Conservation (phyloP, 2,888 invertebrate species). For the Dysmachus trigonus region DNA sequence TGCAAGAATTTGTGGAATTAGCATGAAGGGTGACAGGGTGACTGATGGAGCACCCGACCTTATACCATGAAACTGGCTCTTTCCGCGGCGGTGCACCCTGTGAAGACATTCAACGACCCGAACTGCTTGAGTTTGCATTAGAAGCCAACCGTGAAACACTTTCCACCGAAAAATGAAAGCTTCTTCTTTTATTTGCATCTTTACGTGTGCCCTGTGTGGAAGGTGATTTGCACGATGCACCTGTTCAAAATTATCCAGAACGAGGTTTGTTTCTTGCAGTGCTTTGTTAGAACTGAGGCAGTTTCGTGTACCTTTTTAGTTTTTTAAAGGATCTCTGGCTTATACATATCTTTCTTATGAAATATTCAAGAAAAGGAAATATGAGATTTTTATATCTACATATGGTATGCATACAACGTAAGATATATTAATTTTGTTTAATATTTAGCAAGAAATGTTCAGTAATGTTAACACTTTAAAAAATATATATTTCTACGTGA, state of each 20-base stretch:
- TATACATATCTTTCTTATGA: too few relatives aligned
- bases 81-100: background rate
- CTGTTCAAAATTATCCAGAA: background rate
- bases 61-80: background rate
- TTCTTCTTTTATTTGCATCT: background rate
- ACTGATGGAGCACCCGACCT: background rate
- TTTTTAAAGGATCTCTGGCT: too few relatives aligned
- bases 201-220: background rate
- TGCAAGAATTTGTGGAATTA: background rate
- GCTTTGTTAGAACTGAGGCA: too few relatives aligned
- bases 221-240: background rate
- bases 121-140: constrained; percentile 6
- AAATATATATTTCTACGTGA: too few relatives aligned
- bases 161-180: background rate
- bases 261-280: background rate
- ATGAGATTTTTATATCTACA: too few relatives aligned
- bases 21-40: background rate
- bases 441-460: too few relatives aligned
- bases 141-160: background rate
- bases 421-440: too few relatives aligned
- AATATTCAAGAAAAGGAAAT: too few relatives aligned
- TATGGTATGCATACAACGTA: too few relatives aligned
- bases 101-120: background rate
- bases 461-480: too few relatives aligned
- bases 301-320: too few relatives aligned